Base-by-base conservation (phyloP, 2,888 invertebrate genomes). In the Plagodis dolabraria region DNA sequence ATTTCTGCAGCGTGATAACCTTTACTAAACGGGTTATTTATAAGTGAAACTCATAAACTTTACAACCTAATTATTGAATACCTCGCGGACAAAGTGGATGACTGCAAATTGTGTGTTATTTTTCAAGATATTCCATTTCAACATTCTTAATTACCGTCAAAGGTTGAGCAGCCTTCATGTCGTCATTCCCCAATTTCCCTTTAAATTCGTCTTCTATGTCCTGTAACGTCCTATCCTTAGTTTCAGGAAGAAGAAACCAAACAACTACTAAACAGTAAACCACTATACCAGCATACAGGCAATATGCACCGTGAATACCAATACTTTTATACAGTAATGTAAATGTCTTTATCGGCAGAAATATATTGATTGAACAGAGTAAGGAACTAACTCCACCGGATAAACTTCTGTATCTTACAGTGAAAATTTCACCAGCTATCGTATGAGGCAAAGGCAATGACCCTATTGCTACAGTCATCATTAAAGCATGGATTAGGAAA, bases 381-480 rank as follows among this genome's bases (percentile, higher is more conserved):
- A 79, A 12, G 0, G 75, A 71, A 34, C 76, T 86, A 12, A 88
- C 75, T 0, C 86, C 86, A 0, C 87, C 84, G 0, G 95, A 95
- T 0, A 95, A 75, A 33, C 94, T 94, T 53, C 95, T 89, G 45
- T 93, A 93, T 55, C 92, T 90, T 34, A 94, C 83, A 4, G 95
- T 93, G 68, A 95, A 96, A 5, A 96, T 83, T 79, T 96, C 96
- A 0, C 95, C 95, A 53, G 95, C 94, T 80, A 96, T 93, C 7
- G 95, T 94, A 85, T 95, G 96, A 0, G 96, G 95, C 38, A 96
- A 71, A 0, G 95, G 95, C 7, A 94, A 85, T 1, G 94, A 84
- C 0, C 96, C 95, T 1, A 94, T 86, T 0, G 93, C 90, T 38
- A 94, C 87, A 2, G 94, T 92, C 22, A 92, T 85, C 70, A 94